These are phyloP conservation scores for Tetraodon nigroviridis DNA, from an alignment of 2,113 vertebrate genomes.

Conservation along the genomic window DNA sequence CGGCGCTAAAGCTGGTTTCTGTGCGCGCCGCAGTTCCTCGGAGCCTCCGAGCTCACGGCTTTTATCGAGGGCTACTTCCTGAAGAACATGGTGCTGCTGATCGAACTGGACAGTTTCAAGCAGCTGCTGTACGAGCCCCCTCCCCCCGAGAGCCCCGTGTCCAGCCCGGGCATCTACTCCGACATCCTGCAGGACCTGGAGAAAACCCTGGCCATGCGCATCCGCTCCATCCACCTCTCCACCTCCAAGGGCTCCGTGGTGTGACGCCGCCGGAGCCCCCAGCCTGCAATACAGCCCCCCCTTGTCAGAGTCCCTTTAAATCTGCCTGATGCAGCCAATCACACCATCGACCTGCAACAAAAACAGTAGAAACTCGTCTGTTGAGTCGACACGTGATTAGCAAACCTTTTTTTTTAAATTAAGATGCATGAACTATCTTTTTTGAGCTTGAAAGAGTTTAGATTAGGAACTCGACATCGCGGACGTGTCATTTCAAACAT, in stretches of 20 bases:
- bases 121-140: slow-evolving; percentile 88
- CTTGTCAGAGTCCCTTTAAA: slow-evolving; percentile 51
- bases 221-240: slow-evolving; percentile 97
- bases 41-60: slow-evolving; percentile 70
- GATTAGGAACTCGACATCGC: slow-evolving; percentile 33
- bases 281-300: not conserved
- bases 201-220: slow-evolving; percentile 90
- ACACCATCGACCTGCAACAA: slow-evolving; percentile 9
- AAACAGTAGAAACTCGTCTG: slow-evolving; percentile 14
- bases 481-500: not conserved
- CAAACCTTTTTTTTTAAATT: slow-evolving; percentile 48
- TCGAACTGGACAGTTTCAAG: slow-evolving; percentile 88
- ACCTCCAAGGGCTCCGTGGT: slow-evolving; percentile 96
- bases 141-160: slow-evolving; percentile 75
- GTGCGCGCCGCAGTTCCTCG: slow-evolving; percentile 63
- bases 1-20: not conserved
- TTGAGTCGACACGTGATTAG: slow-evolving; percentile 22
- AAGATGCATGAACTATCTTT: slow-evolving; percentile 49
- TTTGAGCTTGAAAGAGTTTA: slow-evolving; percentile 31
- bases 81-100: slow-evolving; percentile 80
- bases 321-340: slow-evolving; percentile 22
- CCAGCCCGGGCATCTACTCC: slow-evolving; percentile 56
- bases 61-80: slow-evolving; percentile 80
- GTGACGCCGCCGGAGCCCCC: slow-evolving; percentile 60
- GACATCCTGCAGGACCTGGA: slow-evolving; percentile 93